Base-by-base conservation (phyloP, 2,113 vertebrate genomes). In the Aramus guarauna region DNA sequence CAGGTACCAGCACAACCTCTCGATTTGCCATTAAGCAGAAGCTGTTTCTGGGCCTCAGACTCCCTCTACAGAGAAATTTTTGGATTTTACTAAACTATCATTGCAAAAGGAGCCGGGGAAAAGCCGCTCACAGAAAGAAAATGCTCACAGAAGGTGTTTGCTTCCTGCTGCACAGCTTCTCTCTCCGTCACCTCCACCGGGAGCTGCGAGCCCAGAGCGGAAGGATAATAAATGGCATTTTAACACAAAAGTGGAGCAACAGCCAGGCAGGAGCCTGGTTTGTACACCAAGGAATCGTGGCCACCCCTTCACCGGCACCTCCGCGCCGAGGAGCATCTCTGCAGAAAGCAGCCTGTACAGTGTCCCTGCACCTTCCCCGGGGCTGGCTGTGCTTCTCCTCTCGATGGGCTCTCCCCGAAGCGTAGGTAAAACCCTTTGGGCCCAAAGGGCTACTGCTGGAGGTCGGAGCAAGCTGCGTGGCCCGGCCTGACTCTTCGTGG, bases 341-440 rank as follows among this genome's bases (percentile, higher is more conserved):
- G 39, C 41, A 20, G 30, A 50, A 29, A 29, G 62, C 55, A 67
- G 39, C 22, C 8, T 13, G 26, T n/a, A 12, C 16, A 23, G 50
- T 19, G 43, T n/a, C 36, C 19, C 39, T 24, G 21, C 64, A 4
- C 34, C 41, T 41, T 64, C 36, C 52, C 30, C 32, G 1, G 8
- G 52, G 34, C 45, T 34, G 63, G 39, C 47, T 21, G 36, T 1
- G 7, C 15, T 5, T 41, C 39, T 47, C 23, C 20, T 30, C 66
- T 34, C 41, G 0, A 36, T 6, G 30, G 13, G 36, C 3, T 41
- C 50, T 58, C 19, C 17, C 29, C 3, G 4, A 19, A 55, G 12
- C 0, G 1, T 2, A 11, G 0, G 9, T 4, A 50, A 81, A 81
- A 69, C 20, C 1, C 83, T 50, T 37, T 43, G 16, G 62, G 68